Conservation (phyloP, 30 jellyfish, hydroid and myxozoan genomes). For the Pseudorhiza aurosa region DNA sequence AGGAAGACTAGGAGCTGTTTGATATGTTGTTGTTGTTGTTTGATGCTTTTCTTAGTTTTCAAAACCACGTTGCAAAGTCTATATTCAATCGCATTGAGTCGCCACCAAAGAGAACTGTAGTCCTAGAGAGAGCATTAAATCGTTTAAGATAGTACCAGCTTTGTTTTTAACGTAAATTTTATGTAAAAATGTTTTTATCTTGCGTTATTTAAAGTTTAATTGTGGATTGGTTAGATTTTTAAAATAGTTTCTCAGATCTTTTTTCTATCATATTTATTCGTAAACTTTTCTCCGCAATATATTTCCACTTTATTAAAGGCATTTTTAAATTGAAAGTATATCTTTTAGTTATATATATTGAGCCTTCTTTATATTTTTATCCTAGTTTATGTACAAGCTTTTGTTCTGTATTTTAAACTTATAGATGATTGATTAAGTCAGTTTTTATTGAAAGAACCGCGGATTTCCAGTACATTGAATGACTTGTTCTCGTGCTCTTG, state of each 20-base stretch:
- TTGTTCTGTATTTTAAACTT: not conserved
- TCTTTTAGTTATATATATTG: not conserved
- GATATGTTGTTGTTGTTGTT: constrained; percentile 18
- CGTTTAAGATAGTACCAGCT: too few species aligned
- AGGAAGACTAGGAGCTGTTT: constrained; percentile 39
- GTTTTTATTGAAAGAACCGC: too few species aligned
- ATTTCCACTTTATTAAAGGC: not conserved
- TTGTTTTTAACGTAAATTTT: not conserved
- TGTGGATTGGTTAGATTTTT: not conserved
- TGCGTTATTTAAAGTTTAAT: not conserved
- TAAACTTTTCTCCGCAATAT: not conserved
- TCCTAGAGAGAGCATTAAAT: too few species aligned
- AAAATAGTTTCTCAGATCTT: not conserved
- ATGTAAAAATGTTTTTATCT: not conserved
- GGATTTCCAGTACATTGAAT: too few species aligned
- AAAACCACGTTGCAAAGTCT: too few species aligned
- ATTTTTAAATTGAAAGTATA: too few species aligned
- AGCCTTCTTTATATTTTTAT: too few species aligned
- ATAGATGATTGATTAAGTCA: too few species aligned
- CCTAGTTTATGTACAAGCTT: too few species aligned
- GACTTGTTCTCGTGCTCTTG: too few species aligned
- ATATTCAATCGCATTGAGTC: too few species aligned
- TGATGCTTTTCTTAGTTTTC: not conserved
- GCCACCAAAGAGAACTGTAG: not conserved
- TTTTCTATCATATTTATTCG: not conserved